phyloP scores from a whole-genome alignment of 2,113 vertebrate species.

The Petroica traversi region DNA sequence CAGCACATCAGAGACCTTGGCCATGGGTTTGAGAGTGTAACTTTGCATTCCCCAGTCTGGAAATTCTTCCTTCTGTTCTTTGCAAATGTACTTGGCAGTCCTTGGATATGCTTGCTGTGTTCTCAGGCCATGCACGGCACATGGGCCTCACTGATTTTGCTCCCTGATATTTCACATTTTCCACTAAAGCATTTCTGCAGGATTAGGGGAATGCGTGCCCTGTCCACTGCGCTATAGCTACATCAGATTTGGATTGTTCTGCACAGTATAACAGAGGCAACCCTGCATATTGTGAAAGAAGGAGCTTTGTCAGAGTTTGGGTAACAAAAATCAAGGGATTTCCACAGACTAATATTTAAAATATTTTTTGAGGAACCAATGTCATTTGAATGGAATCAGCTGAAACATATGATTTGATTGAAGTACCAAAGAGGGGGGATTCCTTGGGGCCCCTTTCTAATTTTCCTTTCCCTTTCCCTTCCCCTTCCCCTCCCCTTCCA shows the following conservation, averaged over 20 bases:
- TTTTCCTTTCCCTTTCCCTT: neutral
- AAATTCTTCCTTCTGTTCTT: neutral
- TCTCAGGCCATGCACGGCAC: neutral
- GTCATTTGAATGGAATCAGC: neutral
- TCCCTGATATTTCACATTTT: neutral
- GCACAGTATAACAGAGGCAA: too few relatives aligned
- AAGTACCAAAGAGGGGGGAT: neutral
- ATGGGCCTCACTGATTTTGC: neutral
- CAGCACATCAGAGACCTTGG: neutral
- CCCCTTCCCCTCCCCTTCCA: neutral
- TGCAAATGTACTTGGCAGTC: neutral
- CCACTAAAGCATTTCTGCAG: neutral
- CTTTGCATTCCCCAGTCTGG: neutral
- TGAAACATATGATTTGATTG: neutral
- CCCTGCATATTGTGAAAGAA: neutral
- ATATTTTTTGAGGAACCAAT: neutral
- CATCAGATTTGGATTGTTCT: neutral
- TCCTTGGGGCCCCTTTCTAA: neutral
- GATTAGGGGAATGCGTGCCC: rapidly evolving
- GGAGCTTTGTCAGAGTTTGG: neutral
- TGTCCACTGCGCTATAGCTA: neutral
- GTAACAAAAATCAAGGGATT: neutral
- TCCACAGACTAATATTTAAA: neutral
- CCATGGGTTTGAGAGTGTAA: neutral
- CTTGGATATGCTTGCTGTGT: neutral